Evolutionary conservation across 2,113 vertebrate genomes (phyloP).

Genomic region (Hyperoodon ampullatus): DNA sequence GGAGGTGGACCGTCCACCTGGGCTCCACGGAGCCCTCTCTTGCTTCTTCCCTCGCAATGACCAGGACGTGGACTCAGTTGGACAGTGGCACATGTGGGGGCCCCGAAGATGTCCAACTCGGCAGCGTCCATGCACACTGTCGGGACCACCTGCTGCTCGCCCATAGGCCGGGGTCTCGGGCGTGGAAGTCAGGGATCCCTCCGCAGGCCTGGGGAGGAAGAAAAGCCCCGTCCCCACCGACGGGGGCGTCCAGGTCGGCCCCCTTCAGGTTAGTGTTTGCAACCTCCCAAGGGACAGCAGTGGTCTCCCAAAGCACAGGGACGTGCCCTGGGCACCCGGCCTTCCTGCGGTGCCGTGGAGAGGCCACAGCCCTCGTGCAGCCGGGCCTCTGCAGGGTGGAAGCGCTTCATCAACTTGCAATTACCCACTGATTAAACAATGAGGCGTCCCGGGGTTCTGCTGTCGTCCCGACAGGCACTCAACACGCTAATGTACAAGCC

Average conservation of each 20-base stretch:
- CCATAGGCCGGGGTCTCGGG: accelerated
- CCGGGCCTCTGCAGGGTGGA: slow-evolving; percentile 55
- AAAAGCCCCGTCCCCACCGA: accelerated
- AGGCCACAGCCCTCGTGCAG: neutral
- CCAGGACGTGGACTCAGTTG: accelerated
- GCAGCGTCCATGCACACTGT: too few species aligned
- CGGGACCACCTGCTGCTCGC: accelerated
- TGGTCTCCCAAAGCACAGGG: accelerated
- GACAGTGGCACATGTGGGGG: neutral
- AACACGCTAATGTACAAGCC: slow-evolving; percentile 84
- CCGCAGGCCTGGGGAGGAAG: neutral
- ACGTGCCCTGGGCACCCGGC: neutral
- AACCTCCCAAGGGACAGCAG: neutral
- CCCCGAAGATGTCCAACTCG: accelerated
- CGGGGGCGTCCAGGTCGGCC: neutral
- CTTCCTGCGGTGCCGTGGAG: neutral
- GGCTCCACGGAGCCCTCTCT: neutral
- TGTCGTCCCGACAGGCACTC: slow-evolving; percentile 84
- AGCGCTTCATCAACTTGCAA: slow-evolving; percentile 87
- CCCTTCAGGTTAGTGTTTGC: neutral
- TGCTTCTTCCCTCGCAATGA: neutral
- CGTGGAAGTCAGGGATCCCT: too few species aligned
- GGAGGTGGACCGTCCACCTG: too few species aligned
- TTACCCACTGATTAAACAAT: slow-evolving; percentile 89
- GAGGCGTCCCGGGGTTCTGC: slow-evolving; percentile 87